Percentiles rank a stretch among this genome's conserved stretches.
Conservation (phyloP, 1,140 invertebrate species). For the Drosophila truncata region DNA sequence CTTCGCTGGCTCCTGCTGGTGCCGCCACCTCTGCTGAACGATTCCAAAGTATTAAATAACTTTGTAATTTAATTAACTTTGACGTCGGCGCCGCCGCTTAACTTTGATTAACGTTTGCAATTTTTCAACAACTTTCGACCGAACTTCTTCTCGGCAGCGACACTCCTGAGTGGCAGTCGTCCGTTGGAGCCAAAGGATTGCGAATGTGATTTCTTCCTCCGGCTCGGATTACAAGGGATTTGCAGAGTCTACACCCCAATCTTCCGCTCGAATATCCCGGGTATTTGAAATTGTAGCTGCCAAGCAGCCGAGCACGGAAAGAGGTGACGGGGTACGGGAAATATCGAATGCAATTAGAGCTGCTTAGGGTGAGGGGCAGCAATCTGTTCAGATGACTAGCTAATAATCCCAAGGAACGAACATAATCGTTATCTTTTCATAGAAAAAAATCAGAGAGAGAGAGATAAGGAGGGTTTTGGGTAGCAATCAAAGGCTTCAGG, state of each 20-base stretch:
- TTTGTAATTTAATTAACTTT: constrained; percentile 84
- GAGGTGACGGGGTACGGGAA: neutral
- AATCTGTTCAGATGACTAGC: constrained; percentile 33
- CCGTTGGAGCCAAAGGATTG: constrained; percentile 61
- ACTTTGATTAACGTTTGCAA: constrained; percentile 83
- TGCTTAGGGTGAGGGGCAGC: neutral
- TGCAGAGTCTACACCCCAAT: constrained; percentile 26
- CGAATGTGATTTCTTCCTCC: constrained; percentile 59
- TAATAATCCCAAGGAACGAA: constrained; percentile 30
- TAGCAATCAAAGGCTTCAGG: neutral
- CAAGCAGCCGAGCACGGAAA: neutral
- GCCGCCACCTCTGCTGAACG: constrained; percentile 32
- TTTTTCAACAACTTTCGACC: constrained; percentile 80
- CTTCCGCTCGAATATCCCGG: constrained; percentile 20
- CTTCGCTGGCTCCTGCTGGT: constrained; percentile 35
- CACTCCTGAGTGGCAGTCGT: constrained; percentile 20
- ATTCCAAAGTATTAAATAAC: constrained; percentile 83
- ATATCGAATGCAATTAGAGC: constrained; percentile 37
- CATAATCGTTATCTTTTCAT: constrained; percentile 16
- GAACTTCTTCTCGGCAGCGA: constrained; percentile 62
- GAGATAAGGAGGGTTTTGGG: neutral
- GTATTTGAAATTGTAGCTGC: constrained; percentile 53
- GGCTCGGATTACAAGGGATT: constrained; percentile 76
- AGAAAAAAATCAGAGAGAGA: neutral
- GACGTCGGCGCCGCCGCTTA: constrained; percentile 73